phyloP scores from a whole-genome alignment of 2,113 vertebrate genomes.

The Poeciliopsis occidentalis region DNA sequence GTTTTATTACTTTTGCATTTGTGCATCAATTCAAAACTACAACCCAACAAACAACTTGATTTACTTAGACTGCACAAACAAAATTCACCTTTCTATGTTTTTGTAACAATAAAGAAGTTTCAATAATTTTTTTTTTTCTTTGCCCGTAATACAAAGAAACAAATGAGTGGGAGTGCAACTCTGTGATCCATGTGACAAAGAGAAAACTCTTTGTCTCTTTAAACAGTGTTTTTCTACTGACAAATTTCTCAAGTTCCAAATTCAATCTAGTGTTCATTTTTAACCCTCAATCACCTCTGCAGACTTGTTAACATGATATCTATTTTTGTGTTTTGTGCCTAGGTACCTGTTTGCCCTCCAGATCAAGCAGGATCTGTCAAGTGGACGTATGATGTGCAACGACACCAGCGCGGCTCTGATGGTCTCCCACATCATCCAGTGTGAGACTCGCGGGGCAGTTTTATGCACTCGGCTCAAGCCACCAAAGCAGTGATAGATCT shows the following conservation, averaged over 20 bases:
- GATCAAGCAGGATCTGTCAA: slow-evolving; percentile 93
- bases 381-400: slow-evolving; percentile 90
- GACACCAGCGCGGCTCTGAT: slow-evolving; percentile 93
- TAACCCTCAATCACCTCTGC: no score
- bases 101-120: no score
- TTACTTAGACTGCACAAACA: no score
- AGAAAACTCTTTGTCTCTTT: neutral
- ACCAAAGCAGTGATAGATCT: slow-evolving; percentile 31
- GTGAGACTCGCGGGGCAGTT: slow-evolving; percentile 78
- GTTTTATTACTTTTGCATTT: no score
- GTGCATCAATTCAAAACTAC: no score
- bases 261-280: neutral
- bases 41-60: no score
- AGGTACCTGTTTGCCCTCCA: slow-evolving; percentile 99
- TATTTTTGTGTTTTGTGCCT: slow-evolving; percentile 47
- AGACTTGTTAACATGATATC: neutral
- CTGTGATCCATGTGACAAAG: neutral
- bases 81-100: no score
- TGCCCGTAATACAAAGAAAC: neutral
- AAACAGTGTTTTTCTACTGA: neutral
- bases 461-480: slow-evolving; percentile 22
- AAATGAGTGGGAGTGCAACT: neutral
- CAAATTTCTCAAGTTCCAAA: neutral
- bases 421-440: slow-evolving; percentile 95
- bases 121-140: no score